Conservation (phyloP, 2,888 invertebrate species). For the Halictus quadricinctus region DNA sequence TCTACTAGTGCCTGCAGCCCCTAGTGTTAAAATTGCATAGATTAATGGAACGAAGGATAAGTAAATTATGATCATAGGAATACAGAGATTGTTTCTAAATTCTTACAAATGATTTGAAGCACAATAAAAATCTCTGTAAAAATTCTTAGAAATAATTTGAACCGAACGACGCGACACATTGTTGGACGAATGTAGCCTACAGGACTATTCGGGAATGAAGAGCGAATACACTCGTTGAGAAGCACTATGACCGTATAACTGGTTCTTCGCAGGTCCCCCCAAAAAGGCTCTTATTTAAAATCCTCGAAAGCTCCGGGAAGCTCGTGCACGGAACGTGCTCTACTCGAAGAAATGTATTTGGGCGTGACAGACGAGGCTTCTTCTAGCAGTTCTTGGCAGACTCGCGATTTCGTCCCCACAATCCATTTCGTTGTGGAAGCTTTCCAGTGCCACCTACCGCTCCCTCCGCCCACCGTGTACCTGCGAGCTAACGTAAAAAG, state of each 20-base stretch:
- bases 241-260: not conserved
- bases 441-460: slow-evolving; percentile 37
- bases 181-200: not conserved
- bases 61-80: not conserved
- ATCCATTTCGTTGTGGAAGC: slow-evolving; percentile 58
- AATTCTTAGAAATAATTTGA: no score
- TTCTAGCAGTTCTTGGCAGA: slow-evolving; percentile 39
- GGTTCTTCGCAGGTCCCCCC: not conserved
- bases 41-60: not conserved
- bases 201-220: not conserved
- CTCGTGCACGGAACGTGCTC: slow-evolving; percentile 9
- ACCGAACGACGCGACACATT: no score
- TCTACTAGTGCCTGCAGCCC: not conserved
- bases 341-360: slow-evolving; percentile 40
- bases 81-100: not conserved
- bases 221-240: not conserved
- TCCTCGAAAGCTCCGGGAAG: not conserved
- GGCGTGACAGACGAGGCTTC: slow-evolving; percentile 51
- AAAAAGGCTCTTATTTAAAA: slow-evolving; percentile 20
- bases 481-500: slow-evolving; percentile 55
- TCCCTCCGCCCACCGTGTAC: slow-evolving; percentile 16
- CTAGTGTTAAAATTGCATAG: not conserved
- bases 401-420: slow-evolving; percentile 53
- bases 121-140: no score
- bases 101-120: not conserved